Conservation (phyloP, 2,888 invertebrate species). For the Frankliniella intonsa region DNA sequence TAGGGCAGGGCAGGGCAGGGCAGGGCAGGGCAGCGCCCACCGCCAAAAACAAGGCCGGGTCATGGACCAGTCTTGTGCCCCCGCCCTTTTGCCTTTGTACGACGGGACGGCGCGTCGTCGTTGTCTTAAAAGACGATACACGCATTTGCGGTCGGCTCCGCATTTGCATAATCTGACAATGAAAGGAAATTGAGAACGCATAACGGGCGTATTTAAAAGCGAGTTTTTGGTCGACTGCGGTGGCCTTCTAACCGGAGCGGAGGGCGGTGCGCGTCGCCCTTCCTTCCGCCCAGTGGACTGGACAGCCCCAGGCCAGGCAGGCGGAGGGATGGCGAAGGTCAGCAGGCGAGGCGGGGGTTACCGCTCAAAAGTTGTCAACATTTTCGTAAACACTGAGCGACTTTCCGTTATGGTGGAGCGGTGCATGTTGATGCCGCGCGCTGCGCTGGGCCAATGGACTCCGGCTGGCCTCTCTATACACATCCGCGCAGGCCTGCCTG, state of each 20-base stretch:
- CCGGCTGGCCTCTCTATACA: no score
- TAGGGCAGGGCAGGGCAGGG: no score
- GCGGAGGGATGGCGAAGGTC: background rate
- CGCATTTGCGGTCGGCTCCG: background rate
- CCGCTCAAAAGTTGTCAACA: background rate
- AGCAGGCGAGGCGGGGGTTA: no score
- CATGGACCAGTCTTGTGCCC: background rate
- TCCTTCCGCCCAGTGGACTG: background rate
- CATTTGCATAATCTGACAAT: constrained; percentile 1
- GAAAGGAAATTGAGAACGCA: constrained; percentile 5
- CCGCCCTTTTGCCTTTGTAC: background rate
- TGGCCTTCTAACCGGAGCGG: background rate
- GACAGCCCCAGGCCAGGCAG: background rate
- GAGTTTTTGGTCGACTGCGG: background rate
- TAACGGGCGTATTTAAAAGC: background rate
- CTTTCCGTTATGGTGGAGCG: no score
- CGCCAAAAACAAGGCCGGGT: no score
- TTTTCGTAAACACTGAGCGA: background rate
- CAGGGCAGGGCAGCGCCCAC: no score
- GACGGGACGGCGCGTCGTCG: background rate
- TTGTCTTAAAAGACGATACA: background rate
- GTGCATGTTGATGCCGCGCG: no score
- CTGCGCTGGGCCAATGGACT: no score
- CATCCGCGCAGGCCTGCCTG: no score
- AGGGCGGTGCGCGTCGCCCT: background rate